Conservation (phyloP, 1,140 invertebrate species). For the Drosophila truncata region DNA sequence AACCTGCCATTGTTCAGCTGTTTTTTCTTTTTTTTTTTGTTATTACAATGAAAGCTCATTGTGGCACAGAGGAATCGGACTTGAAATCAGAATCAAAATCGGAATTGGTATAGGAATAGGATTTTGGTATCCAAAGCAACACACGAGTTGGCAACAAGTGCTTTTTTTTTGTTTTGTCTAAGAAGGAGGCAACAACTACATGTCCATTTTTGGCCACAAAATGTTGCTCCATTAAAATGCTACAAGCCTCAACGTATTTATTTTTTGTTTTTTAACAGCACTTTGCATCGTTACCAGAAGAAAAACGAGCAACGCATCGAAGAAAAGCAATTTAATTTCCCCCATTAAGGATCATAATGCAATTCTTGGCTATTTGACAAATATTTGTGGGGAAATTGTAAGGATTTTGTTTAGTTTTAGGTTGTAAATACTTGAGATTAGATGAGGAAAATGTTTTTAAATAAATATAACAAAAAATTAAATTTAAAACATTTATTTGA, state of each 20-base stretch:
- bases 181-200: constrained; percentile 22
- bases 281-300: constrained; percentile 12
- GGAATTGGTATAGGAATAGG: constrained; percentile 12
- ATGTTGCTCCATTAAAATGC: constrained; percentile 70
- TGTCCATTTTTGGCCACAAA: constrained; percentile 78
- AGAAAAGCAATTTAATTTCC: constrained; percentile 21
- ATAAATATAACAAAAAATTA: not conserved
- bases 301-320: not conserved
- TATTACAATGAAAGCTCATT: constrained; percentile 81
- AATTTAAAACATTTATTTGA: no score
- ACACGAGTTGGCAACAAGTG: constrained; percentile 69
- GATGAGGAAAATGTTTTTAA: not conserved
- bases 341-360: constrained; percentile 21
- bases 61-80: constrained; percentile 53
- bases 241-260: constrained; percentile 47
- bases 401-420: not conserved
- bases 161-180: constrained; percentile 47
- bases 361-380: not conserved
- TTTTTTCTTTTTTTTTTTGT: constrained; percentile 75
- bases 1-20: constrained; percentile 69
- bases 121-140: constrained; percentile 5
- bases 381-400: not conserved
- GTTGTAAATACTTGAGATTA: not conserved
- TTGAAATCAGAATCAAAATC: constrained; percentile 25
- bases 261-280: constrained; percentile 5